Evolutionary conservation across 2,113 vertebrate genomes (phyloP), one percentile per base, ranked within the genome.

Genomic region (Ictidomys tridecemlineatus): DNA sequence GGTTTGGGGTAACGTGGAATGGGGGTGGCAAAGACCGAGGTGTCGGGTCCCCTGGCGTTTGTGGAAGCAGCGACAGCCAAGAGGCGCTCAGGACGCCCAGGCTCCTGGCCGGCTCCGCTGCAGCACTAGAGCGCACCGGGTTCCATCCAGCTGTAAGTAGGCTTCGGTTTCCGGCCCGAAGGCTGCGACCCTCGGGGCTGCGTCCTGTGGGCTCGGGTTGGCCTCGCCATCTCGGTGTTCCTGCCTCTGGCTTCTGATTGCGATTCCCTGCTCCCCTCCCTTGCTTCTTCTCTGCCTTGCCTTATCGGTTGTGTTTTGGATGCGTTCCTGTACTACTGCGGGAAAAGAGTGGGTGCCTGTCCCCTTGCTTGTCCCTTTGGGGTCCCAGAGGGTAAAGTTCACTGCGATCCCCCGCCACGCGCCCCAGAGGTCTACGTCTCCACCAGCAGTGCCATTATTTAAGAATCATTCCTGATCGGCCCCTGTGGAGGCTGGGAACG

Each of bases 1-100:
- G 42, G 56, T 63, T 32, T 65, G 72, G 87, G 96, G 96, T 95
- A 94, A 95, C 30, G 96, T 95, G 97, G 97, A 96, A 97, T 98
- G 97, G 97, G 98, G 96, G 45, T 20, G 0, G 53, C 2, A 30
- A 61, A 3, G 76, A 9, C 51, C 2, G 4, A 42, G 63, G 58
- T 2, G 56, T 45, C 30, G 74, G 86, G 65, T n/a, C 61, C 28
- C 20, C 7, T 4, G 28, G 17, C 37, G 24, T 34, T 56, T 32
- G 42, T 9, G 12, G 63, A 24, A 78, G 5, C 26, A 28, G 48
- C n/a, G 70, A 61, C 56, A 26, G 73, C 39, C 1, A 34, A 37
- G 74, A 58, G 48, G 39, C 5, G 77, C 51, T 63, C 58, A 17
- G 58, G n/a, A 20, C 10, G 34, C 45, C 17, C 0, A 5, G 56